Evolutionary conservation across 2,888 invertebrate genomes (phyloP), one percentile per base, ranked within the genome.

Genomic region (Choristoneura rosaceana): DNA sequence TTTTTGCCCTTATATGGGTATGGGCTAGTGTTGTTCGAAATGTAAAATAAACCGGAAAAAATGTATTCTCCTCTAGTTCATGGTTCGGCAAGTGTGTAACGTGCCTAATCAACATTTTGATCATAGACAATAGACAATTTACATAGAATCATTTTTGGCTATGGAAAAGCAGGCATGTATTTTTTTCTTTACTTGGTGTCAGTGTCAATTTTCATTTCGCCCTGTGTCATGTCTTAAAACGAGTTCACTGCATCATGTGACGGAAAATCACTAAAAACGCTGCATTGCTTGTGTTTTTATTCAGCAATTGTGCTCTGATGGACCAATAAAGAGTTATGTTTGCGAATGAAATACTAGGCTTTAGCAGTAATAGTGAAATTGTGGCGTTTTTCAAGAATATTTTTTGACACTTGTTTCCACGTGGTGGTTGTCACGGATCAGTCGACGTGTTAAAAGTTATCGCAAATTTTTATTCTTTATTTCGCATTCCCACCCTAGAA

Each of bases 351-450:
- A 74, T 64, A 77, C 66, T 78, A 71, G 74, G 77, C 77, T 76
- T 76, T 74, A 76, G 76, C 76, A 74, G 71, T 74, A 78, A 74
- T 80, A 73, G 78, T 80, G 77, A 77, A 78, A 79, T 82, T 78
- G 76, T 81, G 77, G 77, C 76, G 74, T 66, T 81, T 78, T 80
- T 80, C 76, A 79, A 76, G 78, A 74, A 76, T 77, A 82, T 76
- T 81, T 81, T 86, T 87, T 93, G 93, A 92, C 93, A 87, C 84
- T 88, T 84, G 84, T 89, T 88, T 92, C 93, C 93, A 93, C 93
- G 93, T 93, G 93, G 92, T 93, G 88, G 80, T 83, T 84, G 93
- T 90, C 92, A 92, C 65, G 71, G 81, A 79, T 82, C 79, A 82
- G 91, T 91, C 88, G 89, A 93, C 93, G 93, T 93, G 93, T 91